Conservation (phyloP, 2,797 vertebrate species). For the Coccyzus lansbergi region DNA sequence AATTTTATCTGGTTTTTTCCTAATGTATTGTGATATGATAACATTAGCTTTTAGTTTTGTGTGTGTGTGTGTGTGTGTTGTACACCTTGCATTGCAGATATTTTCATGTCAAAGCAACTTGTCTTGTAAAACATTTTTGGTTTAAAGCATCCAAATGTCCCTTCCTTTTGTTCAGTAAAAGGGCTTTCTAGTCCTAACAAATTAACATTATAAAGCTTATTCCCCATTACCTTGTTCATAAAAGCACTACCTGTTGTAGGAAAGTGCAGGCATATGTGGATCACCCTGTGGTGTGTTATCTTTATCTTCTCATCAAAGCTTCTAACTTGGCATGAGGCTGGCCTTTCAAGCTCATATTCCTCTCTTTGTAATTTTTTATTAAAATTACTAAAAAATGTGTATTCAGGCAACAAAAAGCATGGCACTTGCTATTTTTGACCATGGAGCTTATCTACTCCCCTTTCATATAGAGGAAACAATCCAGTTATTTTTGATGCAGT, state of each 20-base stretch:
- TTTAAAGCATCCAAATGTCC: neutral
- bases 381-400: conserved; percentile 39
- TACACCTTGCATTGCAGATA: neutral
- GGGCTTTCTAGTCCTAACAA: conserved; percentile 25
- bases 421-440: conserved; percentile 34
- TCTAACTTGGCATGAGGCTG: conserved; percentile 35
- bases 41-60: neutral
- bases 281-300: conserved; percentile 52
- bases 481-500: conserved; percentile 12
- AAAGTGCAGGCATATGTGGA: conserved; percentile 11
- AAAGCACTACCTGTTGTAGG: conserved; percentile 14
- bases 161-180: conserved; percentile 18
- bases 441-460: neutral
- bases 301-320: conserved; percentile 53
- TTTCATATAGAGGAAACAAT: conserved; percentile 27
- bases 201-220: conserved; percentile 57
- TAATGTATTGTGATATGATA: neutral
- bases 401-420: conserved; percentile 15
- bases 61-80: neutral
- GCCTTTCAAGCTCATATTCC: conserved; percentile 35
- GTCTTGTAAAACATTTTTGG: neutral
- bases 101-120: neutral
- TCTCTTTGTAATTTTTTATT: conserved; percentile 47
- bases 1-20: conserved; percentile 2
- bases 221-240: conserved; percentile 12